These are phyloP conservation scores for Enteromius unitaeniatus DNA, from an alignment of 2,797 vertebrate genomes.

Conservation along the genomic window DNA sequence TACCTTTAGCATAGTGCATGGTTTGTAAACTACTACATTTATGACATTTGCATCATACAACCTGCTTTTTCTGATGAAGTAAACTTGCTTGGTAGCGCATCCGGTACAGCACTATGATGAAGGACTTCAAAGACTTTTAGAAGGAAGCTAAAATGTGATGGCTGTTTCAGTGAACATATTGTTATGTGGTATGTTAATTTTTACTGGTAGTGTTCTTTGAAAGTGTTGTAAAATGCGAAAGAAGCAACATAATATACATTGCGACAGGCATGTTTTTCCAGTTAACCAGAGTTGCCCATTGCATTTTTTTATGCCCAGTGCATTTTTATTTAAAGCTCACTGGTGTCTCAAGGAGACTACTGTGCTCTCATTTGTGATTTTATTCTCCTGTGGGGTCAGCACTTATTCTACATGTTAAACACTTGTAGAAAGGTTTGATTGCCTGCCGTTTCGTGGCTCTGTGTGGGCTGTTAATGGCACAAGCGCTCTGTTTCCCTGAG, in stretches of 20 bases:
- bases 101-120: not conserved
- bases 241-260: not conserved
- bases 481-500: not conserved
- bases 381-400: not conserved
- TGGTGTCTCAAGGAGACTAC: not conserved
- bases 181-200: not conserved
- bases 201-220: not conserved
- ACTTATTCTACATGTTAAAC: not conserved
- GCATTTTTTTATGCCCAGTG: too few species aligned
- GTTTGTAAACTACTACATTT: not conserved
- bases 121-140: not conserved
- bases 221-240: not conserved
- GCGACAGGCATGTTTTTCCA: not conserved
- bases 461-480: slow-evolving; percentile 22
- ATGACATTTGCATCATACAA: not conserved
- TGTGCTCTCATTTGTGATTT: not conserved
- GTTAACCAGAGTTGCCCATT: not conserved
- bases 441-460: not conserved
- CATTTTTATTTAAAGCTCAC: not conserved
- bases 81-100: not conserved
- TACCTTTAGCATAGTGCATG: not conserved
- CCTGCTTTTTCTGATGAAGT: not conserved
- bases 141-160: not conserved
- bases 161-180: not conserved
- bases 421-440: slow-evolving; percentile 15